A percentile compares a stretch with the other conserved stretches of the same genome.
phyloP scores from a whole-genome alignment of 2,888 invertebrate genomes.

The Pyrochroa serraticornis region DNA sequence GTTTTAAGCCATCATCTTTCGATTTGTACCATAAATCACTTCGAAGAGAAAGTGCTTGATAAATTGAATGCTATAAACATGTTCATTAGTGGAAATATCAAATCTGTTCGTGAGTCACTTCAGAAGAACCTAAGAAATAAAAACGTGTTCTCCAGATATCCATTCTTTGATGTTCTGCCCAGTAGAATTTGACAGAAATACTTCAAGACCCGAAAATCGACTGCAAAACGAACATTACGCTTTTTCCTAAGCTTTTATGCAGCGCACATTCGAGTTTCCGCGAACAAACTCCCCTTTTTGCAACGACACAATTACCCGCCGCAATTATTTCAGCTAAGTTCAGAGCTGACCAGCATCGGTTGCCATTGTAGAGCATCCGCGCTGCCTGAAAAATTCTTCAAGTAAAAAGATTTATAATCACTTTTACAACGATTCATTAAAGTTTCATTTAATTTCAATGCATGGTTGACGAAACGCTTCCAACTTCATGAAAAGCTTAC shows the following conservation, averaged over 20 bases:
- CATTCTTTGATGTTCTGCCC: slow-evolving; percentile 20
- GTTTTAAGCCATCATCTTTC: slow-evolving; percentile 25
- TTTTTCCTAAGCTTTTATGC: background rate
- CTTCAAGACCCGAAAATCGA: slow-evolving; percentile 1
- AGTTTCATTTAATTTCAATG: no score
- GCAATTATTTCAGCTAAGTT: no score
- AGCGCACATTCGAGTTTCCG: no score
- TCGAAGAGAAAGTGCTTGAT: slow-evolving; percentile 16
- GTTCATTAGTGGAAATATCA: slow-evolving; percentile 34
- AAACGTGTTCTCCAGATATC: slow-evolving; percentile 15
- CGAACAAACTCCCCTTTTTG: no score
- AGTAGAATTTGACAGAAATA: slow-evolving; percentile 13
- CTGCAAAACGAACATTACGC: slow-evolving; percentile 16
- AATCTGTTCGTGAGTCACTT: slow-evolving; percentile 26
- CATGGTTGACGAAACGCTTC: no score
- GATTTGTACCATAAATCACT: slow-evolving; percentile 26
- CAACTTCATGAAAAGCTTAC: no score
- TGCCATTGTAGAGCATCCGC: no score
- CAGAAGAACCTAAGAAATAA: slow-evolving; percentile 8
- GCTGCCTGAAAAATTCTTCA: no score
- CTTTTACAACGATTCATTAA: no score
- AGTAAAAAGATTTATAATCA: no score
- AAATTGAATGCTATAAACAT: slow-evolving; percentile 32
- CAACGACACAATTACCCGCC: no score
- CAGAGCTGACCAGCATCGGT: no score